Evolutionary conservation across 2,888 invertebrate species (phyloP).

Genomic region (Philereme vetulata): DNA sequence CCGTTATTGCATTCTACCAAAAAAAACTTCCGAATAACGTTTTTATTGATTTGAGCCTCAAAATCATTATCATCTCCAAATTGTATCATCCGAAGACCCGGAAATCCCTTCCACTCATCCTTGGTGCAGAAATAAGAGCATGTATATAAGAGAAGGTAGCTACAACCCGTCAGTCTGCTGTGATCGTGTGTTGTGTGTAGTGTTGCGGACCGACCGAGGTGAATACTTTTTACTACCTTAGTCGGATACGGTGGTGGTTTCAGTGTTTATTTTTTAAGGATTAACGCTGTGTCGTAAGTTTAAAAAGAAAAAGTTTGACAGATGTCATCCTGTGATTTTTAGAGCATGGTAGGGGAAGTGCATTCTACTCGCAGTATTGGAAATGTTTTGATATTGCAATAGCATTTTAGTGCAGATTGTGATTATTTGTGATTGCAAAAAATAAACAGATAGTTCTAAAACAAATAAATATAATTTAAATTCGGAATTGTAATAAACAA

Average conservation of each 20-base stretch:
- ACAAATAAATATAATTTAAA: no score
- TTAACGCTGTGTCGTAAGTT: conserved; percentile 2
- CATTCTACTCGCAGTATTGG: background rate
- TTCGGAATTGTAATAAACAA: no score
- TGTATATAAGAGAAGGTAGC: conserved; percentile 32
- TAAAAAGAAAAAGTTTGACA: background rate
- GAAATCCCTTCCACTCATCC: conserved; percentile 34
- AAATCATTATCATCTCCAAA: conserved; percentile 11
- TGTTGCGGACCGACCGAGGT: conserved; percentile 19
- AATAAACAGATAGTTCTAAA: no score
- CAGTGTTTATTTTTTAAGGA: conserved; percentile 17
- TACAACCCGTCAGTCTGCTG: conserved; percentile 2
- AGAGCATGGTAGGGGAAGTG: background rate
- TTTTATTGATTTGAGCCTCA: background rate
- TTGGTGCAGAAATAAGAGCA: conserved; percentile 38
- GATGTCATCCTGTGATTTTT: background rate
- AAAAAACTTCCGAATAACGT: background rate
- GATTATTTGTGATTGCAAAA: no score
- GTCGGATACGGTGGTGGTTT: conserved; percentile 17
- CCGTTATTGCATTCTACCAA: background rate
- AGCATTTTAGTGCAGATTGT: background rate
- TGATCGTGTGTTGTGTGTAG: conserved; percentile 23
- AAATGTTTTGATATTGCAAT: background rate
- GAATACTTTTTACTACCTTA: conserved; percentile 3
- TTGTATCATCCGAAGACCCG: conserved; percentile 27